phyloP scores from a whole-genome alignment of 2,797 vertebrate species.

The Myripristis murdjan region DNA sequence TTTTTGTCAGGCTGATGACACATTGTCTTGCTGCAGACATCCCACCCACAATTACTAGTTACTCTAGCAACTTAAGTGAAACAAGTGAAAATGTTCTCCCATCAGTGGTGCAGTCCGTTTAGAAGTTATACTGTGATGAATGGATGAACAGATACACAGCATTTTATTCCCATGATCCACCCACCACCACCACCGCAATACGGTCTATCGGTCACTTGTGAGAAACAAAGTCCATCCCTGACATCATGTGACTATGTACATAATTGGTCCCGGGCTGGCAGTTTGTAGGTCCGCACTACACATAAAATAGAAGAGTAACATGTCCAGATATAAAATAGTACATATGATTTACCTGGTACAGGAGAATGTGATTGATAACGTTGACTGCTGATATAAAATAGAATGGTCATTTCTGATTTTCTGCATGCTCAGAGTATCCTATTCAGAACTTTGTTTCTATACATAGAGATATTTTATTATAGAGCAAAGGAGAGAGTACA shows the following conservation, averaged over 20 bases:
- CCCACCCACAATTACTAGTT: not conserved
- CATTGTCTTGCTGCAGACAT: not conserved
- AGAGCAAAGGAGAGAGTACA: not conserved
- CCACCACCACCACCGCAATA: no score
- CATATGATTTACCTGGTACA: not conserved
- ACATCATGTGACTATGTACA: slow-evolving; percentile 10
- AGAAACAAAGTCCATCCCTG: slow-evolving; percentile 10
- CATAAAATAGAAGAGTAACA: not conserved
- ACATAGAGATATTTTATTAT: not conserved
- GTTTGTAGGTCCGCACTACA: not conserved
- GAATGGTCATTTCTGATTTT: not conserved
- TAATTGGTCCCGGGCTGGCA: slow-evolving; percentile 1
- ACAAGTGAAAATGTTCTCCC: no score
- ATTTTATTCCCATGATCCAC: no score
- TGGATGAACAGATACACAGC: no score
- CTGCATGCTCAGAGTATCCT: not conserved
- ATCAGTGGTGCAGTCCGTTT: no score
- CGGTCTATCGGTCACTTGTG: not conserved
- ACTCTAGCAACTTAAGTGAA: not conserved
- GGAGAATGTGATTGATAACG: not conserved
- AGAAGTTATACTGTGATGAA: no score
- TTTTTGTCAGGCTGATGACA: not conserved
- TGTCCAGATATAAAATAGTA: slow-evolving; percentile 1
- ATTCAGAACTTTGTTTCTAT: not conserved
- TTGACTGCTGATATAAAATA: not conserved